A percentile compares a stretch with the other conserved stretches of the same genome.
Evolutionary conservation across 2,888 invertebrate genomes (phyloP).

Genomic region (Zonitis immaculata): DNA sequence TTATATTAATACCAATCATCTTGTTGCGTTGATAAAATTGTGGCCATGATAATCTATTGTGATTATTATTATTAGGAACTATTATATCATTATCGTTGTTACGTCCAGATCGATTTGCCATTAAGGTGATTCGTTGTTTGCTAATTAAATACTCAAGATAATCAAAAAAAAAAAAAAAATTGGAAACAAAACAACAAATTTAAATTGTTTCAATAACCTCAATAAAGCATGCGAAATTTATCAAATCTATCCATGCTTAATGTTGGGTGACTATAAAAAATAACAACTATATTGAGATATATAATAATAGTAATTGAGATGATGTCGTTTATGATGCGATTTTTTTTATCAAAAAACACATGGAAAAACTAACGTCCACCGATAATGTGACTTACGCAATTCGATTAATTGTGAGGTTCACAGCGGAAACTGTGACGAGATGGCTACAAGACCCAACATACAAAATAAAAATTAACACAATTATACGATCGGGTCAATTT

Average conservation of each 20-base stretch:
- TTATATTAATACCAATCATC: slow-evolving; percentile 21
- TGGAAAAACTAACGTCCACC: slow-evolving; percentile 22
- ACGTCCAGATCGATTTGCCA: slow-evolving; percentile 40
- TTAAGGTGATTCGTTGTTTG: slow-evolving; percentile 47
- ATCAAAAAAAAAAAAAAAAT: no score
- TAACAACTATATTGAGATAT: slow-evolving; percentile 3
- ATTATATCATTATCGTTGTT: slow-evolving; percentile 49
- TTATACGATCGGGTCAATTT: background rate
- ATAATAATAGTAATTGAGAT: background rate
- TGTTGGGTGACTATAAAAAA: slow-evolving; percentile 13
- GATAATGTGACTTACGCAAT: slow-evolving; percentile 76
- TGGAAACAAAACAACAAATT: no score
- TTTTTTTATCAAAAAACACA: background rate
- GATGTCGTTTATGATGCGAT: background rate
- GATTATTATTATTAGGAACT: slow-evolving; percentile 47
- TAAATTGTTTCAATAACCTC: no score
- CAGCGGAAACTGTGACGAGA: slow-evolving; percentile 88
- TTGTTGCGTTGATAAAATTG: slow-evolving; percentile 49
- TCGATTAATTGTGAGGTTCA: slow-evolving; percentile 88
- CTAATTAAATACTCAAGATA: no score
- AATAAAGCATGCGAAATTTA: slow-evolving; percentile 8
- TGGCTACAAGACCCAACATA: slow-evolving; percentile 63
- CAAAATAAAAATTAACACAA: slow-evolving; percentile 19
- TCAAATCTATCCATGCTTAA: slow-evolving; percentile 2
- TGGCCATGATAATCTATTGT: slow-evolving; percentile 57